Conservation (phyloP, 2,888 invertebrate species). For the Phyto melanocephala region DNA sequence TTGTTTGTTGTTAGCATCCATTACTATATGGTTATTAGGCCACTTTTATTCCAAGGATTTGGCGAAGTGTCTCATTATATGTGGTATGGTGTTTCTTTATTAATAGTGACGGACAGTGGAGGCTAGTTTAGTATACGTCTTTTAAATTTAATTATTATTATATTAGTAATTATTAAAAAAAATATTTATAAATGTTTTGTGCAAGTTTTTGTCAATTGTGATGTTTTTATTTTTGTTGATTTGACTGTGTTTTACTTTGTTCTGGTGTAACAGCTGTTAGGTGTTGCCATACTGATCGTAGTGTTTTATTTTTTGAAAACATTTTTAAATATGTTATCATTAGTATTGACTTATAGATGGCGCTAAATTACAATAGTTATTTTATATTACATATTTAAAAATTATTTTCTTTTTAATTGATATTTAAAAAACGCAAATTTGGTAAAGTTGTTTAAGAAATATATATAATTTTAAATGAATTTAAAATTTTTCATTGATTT, state of each 20-base stretch:
- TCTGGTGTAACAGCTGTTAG: not conserved
- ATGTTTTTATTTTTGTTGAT: not conserved
- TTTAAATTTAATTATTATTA: not conserved
- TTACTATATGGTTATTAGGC: not conserved
- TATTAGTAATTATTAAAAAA: constrained; percentile 53
- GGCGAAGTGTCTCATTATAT: constrained; percentile 21
- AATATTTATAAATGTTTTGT: too few species aligned
- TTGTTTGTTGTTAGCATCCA: constrained; percentile 67
- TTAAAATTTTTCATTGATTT: too few species aligned
- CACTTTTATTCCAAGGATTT: constrained; percentile 18
- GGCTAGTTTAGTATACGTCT: not conserved
- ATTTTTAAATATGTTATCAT: not conserved
- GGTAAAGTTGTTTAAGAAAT: too few species aligned
- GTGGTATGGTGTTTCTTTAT: constrained; percentile 49
- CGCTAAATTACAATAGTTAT: too few species aligned
- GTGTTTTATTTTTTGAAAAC: not conserved
- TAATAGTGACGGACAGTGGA: constrained; percentile 31
- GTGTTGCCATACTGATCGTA: not conserved
- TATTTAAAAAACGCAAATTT: too few species aligned
- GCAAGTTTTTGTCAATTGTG: too few species aligned
- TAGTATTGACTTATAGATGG: constrained; percentile 40
- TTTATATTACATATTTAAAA: not conserved
- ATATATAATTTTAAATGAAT: too few species aligned
- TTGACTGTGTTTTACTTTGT: not conserved
- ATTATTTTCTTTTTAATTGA: too few species aligned